Percentiles rank a stretch among this genome's conserved stretches.
These are phyloP conservation scores for Yasuhikotakia modesta DNA, from an alignment of 2,797 vertebrate genomes.

Conservation along the genomic window DNA sequence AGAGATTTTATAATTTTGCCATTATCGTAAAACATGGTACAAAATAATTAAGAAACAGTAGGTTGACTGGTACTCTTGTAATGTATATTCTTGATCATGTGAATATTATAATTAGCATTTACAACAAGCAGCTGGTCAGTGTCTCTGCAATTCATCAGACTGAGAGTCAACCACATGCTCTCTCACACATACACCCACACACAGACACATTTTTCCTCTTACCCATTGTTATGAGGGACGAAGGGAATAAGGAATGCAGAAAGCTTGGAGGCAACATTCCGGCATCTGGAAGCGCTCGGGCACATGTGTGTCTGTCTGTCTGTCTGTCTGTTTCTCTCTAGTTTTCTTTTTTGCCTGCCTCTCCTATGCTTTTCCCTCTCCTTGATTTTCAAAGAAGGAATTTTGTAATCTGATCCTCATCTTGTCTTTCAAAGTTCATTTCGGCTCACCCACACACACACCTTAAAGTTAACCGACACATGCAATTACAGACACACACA, in stretches of 20 bases:
- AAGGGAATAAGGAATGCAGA: slow-evolving; percentile 53
- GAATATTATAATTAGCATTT: slow-evolving; percentile 2
- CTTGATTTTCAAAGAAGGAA: slow-evolving; percentile 58
- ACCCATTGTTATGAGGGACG: slow-evolving; percentile 64
- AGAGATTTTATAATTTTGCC: no score
- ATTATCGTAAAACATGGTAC: no score
- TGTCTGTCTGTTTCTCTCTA: slow-evolving; percentile 46
- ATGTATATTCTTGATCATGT: neutral
- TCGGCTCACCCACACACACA: slow-evolving; percentile 29
- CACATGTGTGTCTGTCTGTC: slow-evolving; percentile 57
- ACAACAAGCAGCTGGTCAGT: neutral
- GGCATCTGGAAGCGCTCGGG: slow-evolving; percentile 77
- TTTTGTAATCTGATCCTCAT: slow-evolving; percentile 64
- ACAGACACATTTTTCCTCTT: slow-evolving; percentile 43
- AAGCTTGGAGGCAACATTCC: slow-evolving; percentile 62
- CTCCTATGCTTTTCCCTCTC: slow-evolving; percentile 51
- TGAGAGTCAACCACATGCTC: no score
- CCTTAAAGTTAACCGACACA: slow-evolving; percentile 4
- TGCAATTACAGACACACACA: slow-evolving; percentile 4
- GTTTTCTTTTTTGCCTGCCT: neutral
- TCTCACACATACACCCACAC: slow-evolving; percentile 21
- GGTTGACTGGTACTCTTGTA: no score
- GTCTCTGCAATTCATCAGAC: slow-evolving; percentile 29
- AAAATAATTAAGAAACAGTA: no score
- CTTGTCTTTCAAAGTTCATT: slow-evolving; percentile 58